These are phyloP conservation scores for Egretta garzetta DNA, from an alignment of 2,113 vertebrate species.

Conservation along the genomic window DNA sequence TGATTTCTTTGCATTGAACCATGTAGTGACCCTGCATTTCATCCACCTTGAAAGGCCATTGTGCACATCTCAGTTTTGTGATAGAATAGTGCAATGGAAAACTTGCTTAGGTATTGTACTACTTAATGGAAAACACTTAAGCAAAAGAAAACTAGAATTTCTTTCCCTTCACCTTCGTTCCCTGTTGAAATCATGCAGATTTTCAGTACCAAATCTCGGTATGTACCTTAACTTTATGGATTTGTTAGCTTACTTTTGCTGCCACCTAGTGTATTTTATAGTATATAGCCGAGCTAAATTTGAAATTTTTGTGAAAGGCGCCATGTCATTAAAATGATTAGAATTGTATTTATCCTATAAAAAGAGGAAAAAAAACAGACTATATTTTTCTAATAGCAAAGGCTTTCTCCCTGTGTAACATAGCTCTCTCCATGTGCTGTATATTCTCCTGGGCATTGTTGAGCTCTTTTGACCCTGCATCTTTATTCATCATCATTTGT, in stretches of 20 bases:
- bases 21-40: not conserved
- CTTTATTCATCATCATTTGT: not conserved
- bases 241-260: slow-evolving; percentile 70
- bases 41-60: not conserved
- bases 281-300: not conserved
- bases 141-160: not conserved
- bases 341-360: not conserved
- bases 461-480: not conserved
- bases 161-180: slow-evolving; percentile 5
- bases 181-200: not conserved
- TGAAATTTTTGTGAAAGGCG: not conserved
- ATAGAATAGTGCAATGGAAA: not conserved
- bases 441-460: not conserved
- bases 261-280: slow-evolving; percentile 70
- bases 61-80: not conserved
- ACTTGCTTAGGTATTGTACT: not conserved
- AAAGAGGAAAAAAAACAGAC: not conserved
- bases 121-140: slow-evolving; percentile 1
- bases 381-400: not conserved
- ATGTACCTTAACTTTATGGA: accelerated
- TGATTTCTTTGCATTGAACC: not conserved
- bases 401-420: not conserved
- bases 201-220: not conserved
- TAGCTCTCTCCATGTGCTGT: not conserved
- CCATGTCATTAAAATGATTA: not conserved